Conservation (phyloP, 2,113 vertebrate species). For the Neofelis nebulosa region DNA sequence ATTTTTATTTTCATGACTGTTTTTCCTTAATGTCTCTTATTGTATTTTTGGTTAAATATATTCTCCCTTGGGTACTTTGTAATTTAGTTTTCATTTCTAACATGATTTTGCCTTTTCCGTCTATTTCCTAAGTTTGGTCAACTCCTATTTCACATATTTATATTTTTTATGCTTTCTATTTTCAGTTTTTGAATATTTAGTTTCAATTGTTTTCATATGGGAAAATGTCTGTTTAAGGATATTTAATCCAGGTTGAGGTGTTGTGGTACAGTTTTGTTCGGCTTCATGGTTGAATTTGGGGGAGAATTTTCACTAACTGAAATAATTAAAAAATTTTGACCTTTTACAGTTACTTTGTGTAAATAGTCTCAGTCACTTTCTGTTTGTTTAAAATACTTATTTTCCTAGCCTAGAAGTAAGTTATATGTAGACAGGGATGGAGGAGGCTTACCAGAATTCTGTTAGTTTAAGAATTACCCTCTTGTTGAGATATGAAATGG, state of each 20-base stretch:
- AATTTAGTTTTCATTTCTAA: conserved; percentile 20
- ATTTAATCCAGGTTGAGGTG: neutral
- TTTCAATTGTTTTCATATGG: neutral
- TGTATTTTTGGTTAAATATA: conserved; percentile 24
- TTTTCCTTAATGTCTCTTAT: neutral
- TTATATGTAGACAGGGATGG: neutral
- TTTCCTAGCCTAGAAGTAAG: neutral
- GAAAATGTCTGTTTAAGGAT: neutral
- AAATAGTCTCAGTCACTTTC: neutral
- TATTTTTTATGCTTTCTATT: neutral
- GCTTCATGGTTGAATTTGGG: neutral
- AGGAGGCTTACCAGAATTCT: neutral
- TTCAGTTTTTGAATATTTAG: neutral
- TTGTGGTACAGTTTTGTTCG: neutral
- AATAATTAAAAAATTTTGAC: neutral
- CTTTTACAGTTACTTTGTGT: neutral
- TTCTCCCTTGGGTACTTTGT: neutral
- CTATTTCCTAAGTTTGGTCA: neutral
- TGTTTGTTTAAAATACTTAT: conserved; percentile 27
- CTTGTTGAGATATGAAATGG: neutral
- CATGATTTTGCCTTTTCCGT: neutral
- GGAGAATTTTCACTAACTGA: neutral
- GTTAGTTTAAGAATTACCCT: neutral
- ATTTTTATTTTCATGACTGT: conserved; percentile 15
- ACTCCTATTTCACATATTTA: neutral